Evolutionary conservation across 2,113 vertebrate genomes (phyloP).

Genomic region (Callaeas wilsoni): DNA sequence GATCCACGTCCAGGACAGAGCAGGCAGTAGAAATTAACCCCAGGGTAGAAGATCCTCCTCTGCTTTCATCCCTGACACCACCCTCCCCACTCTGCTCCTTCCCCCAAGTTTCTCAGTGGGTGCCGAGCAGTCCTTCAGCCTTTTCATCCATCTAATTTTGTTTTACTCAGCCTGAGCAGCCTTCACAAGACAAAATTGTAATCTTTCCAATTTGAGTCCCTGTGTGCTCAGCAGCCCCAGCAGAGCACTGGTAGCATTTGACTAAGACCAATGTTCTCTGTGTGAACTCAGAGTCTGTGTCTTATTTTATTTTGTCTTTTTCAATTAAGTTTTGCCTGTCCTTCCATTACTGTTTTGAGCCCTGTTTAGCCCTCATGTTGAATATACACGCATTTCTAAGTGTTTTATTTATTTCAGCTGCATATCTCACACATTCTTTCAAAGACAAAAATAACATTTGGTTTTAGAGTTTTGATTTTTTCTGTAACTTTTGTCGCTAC

Average conservation of each 20-base stretch:
- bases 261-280: background rate
- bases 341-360: background rate
- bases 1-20: background rate
- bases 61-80: background rate
- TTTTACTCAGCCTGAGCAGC: background rate
- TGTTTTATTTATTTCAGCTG: background rate
- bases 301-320: conserved; percentile 11
- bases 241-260: background rate
- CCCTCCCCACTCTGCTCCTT: background rate
- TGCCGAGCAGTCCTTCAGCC: background rate
- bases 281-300: background rate
- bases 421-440: background rate
- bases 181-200: background rate
- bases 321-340: background rate
- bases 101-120: accelerated
- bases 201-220: background rate
- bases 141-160: background rate
- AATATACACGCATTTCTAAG: background rate
- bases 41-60: accelerated
- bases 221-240: background rate
- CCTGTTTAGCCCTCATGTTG: background rate
- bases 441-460: background rate
- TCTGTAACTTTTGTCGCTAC: background rate
- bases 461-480: background rate
- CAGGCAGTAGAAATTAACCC: background rate